phyloP scores from a whole-genome alignment of 2,113 vertebrate genomes.

The Leptocoma aspasia region DNA sequence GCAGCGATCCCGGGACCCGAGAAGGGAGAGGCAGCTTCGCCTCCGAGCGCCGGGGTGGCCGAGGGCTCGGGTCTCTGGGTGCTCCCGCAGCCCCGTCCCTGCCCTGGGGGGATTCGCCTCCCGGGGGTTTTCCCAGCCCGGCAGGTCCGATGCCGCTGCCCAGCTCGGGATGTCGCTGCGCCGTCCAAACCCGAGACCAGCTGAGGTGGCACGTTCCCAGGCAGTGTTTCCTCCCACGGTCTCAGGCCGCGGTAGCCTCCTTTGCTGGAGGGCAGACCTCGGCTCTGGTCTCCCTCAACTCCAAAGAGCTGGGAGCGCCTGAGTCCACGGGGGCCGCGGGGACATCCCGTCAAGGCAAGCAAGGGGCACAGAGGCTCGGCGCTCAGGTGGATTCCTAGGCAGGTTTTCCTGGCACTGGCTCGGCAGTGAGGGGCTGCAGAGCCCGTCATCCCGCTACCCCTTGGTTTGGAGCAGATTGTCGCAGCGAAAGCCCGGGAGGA shows the following conservation, averaged over 20 bases:
- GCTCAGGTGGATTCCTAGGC: neutral
- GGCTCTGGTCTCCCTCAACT: neutral
- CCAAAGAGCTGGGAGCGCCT: neutral
- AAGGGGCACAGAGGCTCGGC: neutral
- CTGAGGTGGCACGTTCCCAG: neutral
- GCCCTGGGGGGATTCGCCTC: neutral
- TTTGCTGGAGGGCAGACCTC: neutral
- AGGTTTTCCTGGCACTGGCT: neutral
- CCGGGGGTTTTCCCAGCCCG: neutral
- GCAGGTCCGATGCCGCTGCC: too few species aligned
- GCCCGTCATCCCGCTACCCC: neutral
- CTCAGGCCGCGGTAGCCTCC: rapidly evolving
- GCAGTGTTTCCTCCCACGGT: neutral
- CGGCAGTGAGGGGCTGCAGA: neutral
- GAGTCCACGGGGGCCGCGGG: neutral
- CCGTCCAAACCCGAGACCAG: neutral
- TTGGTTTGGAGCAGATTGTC: neutral
- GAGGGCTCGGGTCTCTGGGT: too few species aligned
- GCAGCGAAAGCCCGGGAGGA: neutral
- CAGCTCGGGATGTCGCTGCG: neutral
- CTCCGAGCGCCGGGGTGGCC: neutral
- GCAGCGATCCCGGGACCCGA: neutral
- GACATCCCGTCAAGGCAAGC: neutral
- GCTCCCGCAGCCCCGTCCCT: neutral
- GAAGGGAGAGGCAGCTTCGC: neutral